Evolutionary conservation across 2,113 vertebrate genomes (phyloP).

Genomic region (Dascyllus trimaculatus): DNA sequence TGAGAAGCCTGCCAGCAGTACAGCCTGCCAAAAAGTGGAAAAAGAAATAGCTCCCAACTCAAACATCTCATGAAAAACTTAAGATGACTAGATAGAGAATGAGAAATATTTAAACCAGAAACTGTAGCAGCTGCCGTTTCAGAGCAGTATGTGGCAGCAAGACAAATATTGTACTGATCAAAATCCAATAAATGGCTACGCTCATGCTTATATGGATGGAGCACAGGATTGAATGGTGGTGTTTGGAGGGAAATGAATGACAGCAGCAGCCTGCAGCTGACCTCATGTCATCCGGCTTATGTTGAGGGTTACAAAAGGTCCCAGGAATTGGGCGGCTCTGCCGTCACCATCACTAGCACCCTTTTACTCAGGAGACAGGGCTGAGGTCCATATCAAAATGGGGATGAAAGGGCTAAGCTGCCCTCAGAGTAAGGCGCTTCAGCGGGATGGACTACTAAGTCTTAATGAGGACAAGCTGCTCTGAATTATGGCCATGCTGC

Average conservation of each 20-base stretch:
- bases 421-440: constrained; percentile 74
- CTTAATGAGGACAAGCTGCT: constrained; percentile 79
- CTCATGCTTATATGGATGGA: constrained; percentile 7
- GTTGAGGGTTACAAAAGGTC: constrained; percentile 35
- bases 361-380: constrained; percentile 29
- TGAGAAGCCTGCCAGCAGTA: neutral
- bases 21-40: neutral
- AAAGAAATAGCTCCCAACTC: neutral
- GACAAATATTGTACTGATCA: constrained; percentile 13
- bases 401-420: constrained; percentile 73
- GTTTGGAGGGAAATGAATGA: constrained; percentile 31
- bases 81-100: neutral
- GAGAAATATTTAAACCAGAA: neutral
- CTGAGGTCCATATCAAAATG: constrained; percentile 72
- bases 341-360: constrained; percentile 27
- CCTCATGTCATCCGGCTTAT: constrained; percentile 43
- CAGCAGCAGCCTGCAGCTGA: constrained; percentile 15
- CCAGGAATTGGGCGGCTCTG: constrained; percentile 21
- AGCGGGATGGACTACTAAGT: constrained; percentile 70
- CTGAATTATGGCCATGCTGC: constrained; percentile 67
- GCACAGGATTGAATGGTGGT: neutral
- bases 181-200: constrained; percentile 24
- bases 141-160: neutral
- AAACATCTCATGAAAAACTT: neutral
- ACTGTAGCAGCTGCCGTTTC: neutral